Conservation (phyloP, 2,113 vertebrate species). For the Mirza zaza region DNA sequence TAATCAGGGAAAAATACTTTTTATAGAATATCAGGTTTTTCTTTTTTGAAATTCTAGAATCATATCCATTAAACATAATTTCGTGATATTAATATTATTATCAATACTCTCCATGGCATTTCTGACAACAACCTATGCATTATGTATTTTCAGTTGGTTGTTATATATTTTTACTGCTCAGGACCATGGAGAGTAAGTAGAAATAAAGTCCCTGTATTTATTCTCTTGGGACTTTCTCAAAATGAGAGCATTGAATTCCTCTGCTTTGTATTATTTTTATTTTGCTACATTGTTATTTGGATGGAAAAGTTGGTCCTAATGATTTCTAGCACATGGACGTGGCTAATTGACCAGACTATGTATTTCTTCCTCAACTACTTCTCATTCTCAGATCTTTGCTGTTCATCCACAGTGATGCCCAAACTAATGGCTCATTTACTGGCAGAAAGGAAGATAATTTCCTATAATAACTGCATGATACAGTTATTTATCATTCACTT, state of each 20-base stretch:
- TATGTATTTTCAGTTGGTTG: not conserved
- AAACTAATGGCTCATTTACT: slow-evolving; percentile 40
- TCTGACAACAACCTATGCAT: not conserved
- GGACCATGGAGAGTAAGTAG: not conserved
- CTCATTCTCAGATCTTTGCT: not conserved
- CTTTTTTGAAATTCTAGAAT: not conserved
- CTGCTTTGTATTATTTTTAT: slow-evolving; percentile 66
- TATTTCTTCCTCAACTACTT: slow-evolving; percentile 43
- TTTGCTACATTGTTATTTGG: slow-evolving; percentile 58
- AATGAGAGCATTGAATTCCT: slow-evolving; percentile 17
- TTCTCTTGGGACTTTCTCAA: slow-evolving; percentile 65
- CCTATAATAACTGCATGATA: slow-evolving; percentile 22
- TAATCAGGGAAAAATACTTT: not conserved
- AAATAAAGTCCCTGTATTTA: slow-evolving; percentile 51
- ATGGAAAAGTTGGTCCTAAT: slow-evolving; percentile 43
- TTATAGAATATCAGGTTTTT: not conserved
- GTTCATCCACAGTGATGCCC: not conserved
- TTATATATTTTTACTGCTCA: not conserved
- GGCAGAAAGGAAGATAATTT: slow-evolving; percentile 25
- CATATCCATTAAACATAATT: not conserved
- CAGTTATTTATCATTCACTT: slow-evolving; percentile 44
- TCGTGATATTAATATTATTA: not conserved
- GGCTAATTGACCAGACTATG: not conserved
- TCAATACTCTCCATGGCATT: not conserved
- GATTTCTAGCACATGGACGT: not conserved